Evolutionary conservation across 64 coral and sea anemone genomes (phyloP), one percentile per base, ranked within the genome.

Genomic region (Montipora sp.): DNA sequence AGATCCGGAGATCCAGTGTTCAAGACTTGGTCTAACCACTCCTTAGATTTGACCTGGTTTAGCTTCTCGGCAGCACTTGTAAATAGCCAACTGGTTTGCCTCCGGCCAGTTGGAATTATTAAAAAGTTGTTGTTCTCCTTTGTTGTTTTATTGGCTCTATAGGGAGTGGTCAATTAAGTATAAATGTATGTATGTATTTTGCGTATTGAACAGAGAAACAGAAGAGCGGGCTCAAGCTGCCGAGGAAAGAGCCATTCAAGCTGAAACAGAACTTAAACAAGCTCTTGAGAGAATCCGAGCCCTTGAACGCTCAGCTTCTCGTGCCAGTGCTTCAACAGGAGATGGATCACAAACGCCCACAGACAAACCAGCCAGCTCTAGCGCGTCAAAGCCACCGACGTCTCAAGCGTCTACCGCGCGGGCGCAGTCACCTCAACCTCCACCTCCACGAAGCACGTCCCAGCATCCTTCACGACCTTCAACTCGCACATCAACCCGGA

Each of bases 191-290:
- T 36, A 21, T 7, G 60, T 50, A 60, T 47, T 8, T 87, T 87
- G 76, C 19, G 53, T 81, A 16, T 50, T 43, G 19, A 21, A 5
- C 77, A 99, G 98, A 24, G 98, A 96, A 60, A 96, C 98, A 27
- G 98, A 99, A 89, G 94, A 99, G 36, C 78, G 98, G 10, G 98
- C 98, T 12, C 98, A 99, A 44, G 48, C 59, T 8, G 88, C 94
- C 5, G 98, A 99, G 96, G 94, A 99, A 51, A 87, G 94, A 86
- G 98, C 92, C 44, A 90, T 99, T 79, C 84, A 96, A 88, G 84
- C 92, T 48, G 98, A 99, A 96, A 96, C 89, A 5, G 98, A 99
- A 47, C 92, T 99, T 3, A 99, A 99, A 89, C 92, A 94, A 74
- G 98, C 94, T 36, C 77, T 96, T 7, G 98, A 99, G 77, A 94